phyloP scores from a whole-genome alignment of 2,113 vertebrate genomes.

The Monopterus albus region DNA sequence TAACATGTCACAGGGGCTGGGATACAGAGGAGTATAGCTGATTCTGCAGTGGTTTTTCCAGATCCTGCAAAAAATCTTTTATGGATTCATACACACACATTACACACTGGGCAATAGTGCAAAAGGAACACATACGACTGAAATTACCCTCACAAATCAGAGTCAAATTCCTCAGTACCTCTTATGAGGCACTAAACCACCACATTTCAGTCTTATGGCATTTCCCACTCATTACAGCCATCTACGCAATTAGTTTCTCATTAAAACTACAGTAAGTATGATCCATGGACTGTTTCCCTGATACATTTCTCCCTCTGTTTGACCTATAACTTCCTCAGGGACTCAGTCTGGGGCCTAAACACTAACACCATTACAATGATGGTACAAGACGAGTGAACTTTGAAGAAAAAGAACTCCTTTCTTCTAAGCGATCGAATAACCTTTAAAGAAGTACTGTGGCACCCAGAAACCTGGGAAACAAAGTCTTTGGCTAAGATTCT shows the following conservation, averaged over 20 bases:
- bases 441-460: slow-evolving; percentile 22
- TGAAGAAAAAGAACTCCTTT: slow-evolving; percentile 40
- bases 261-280: slow-evolving; percentile 15
- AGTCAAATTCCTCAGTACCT: not conserved
- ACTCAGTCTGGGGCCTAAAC: slow-evolving; percentile 41
- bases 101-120: not conserved
- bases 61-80: too few relatives aligned
- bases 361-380: slow-evolving; percentile 51
- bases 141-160: slow-evolving; percentile 22
- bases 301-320: slow-evolving; percentile 3
- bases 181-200: slow-evolving; percentile 11
- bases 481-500: not conserved
- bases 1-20: too few relatives aligned
- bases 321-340: slow-evolving; percentile 35
- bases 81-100: not conserved
- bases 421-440: slow-evolving; percentile 45
- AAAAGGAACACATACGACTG: slow-evolving; percentile 10
- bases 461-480: slow-evolving; percentile 12
- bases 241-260: slow-evolving; percentile 9
- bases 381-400: slow-evolving; percentile 49
- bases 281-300: slow-evolving; percentile 2
- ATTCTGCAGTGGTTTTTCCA: too few relatives aligned
- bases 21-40: too few relatives aligned
- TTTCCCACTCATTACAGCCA: slow-evolving; percentile 18
- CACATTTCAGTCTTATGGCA: slow-evolving; percentile 12